Evolutionary conservation across 2,797 vertebrate species (phyloP).

Genomic region (Acanthopagrus latus): DNA sequence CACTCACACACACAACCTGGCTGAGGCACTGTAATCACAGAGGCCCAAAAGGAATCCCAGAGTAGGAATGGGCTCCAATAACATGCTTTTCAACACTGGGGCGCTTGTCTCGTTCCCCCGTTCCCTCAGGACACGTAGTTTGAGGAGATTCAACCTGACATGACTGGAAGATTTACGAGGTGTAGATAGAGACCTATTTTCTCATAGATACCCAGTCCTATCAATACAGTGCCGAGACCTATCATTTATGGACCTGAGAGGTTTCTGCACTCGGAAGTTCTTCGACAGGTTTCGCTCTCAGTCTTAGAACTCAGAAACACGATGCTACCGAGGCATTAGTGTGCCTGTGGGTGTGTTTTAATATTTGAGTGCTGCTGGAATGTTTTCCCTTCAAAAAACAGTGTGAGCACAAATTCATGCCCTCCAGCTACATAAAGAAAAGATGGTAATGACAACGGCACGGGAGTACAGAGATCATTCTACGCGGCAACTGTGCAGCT

Average conservation of each 20-base stretch:
- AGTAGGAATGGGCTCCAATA: constrained; percentile 72
- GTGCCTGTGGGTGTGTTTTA: constrained; percentile 69
- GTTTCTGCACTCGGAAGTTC: constrained; percentile 37
- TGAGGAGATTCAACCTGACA: constrained; percentile 72
- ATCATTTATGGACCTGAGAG: constrained; percentile 66
- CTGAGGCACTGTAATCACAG: constrained; percentile 70
- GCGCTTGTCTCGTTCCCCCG: constrained; percentile 58
- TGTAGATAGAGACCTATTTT: constrained; percentile 64
- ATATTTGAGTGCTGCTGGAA: constrained; percentile 69
- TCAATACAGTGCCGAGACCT: constrained; percentile 47
- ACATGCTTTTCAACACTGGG: constrained; percentile 70
- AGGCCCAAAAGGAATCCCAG: constrained; percentile 66
- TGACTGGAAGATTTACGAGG: constrained; percentile 71
- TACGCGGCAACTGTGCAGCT: constrained; percentile 33
- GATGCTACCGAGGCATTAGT: constrained; percentile 24
- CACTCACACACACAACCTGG: constrained; percentile 6
- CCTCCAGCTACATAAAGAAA: constrained; percentile 60
- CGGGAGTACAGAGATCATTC: constrained; percentile 48
- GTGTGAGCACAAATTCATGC: constrained; percentile 67
- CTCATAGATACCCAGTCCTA: constrained; percentile 47
- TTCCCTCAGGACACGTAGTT: constrained; percentile 65
- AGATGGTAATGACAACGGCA: constrained; percentile 64
- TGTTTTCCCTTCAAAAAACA: constrained; percentile 64
- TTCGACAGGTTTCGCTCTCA: constrained; percentile 45
- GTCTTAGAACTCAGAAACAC: constrained; percentile 39